A percentile compares a stretch with the other conserved stretches of the same genome.
These are phyloP conservation scores for Acinonyx jubatus DNA, from an alignment of 2,113 vertebrate species.

Conservation along the genomic window DNA sequence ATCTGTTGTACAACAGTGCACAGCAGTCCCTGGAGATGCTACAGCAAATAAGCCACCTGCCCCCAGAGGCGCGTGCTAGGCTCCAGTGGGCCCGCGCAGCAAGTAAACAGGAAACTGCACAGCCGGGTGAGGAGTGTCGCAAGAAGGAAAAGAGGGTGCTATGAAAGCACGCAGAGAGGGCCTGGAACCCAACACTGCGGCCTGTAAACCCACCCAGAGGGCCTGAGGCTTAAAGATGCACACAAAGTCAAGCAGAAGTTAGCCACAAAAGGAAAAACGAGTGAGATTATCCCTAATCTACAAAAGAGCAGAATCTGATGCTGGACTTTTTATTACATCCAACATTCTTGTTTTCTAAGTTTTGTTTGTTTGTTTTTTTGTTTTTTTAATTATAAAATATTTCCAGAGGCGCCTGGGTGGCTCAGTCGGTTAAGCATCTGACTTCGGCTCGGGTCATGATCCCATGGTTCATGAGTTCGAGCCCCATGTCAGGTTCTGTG, in stretches of 20 bases:
- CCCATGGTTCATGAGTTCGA: too few species aligned
- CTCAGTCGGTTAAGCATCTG: too few species aligned
- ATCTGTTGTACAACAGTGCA: fast-evolving
- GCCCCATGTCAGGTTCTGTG: too few species aligned
- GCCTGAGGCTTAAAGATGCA: not conserved
- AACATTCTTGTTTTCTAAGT: not conserved
- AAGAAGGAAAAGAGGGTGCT: not conserved
- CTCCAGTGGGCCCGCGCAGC: not conserved
- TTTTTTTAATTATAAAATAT: not conserved
- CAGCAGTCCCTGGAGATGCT: not conserved
- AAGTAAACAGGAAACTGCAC: conserved; percentile 21
- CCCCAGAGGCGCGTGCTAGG: not conserved
- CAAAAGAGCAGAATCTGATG: not conserved
- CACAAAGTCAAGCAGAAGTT: not conserved
- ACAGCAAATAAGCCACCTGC: not conserved
- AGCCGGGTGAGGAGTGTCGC: too few species aligned
- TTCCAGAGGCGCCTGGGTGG: too few species aligned
- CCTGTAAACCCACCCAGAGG: fast-evolving
- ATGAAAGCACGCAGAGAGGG: not conserved
- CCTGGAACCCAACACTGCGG: not conserved
- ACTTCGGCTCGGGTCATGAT: too few species aligned
- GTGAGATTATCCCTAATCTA: not conserved
- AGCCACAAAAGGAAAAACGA: not conserved
- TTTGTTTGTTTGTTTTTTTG: not conserved
- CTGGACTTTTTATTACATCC: not conserved